These are phyloP conservation scores for Batillaria attramentaria DNA, from an alignment of 1,140 invertebrate genomes.

Conservation along the genomic window DNA sequence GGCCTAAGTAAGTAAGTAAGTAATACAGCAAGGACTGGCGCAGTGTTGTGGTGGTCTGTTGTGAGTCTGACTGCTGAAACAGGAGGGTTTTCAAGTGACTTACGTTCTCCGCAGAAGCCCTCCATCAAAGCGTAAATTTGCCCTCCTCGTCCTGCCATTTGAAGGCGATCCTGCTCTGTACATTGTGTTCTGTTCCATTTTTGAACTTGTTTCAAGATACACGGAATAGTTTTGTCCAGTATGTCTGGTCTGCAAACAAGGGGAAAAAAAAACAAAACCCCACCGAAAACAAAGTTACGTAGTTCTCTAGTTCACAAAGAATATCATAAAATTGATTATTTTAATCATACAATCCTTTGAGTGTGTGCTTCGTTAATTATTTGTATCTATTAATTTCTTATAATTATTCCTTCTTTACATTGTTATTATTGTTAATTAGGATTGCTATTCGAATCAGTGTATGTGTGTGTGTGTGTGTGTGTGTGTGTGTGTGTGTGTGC, in stretches of 20 bases:
- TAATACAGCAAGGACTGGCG: too few species aligned
- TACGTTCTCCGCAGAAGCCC: conserved; percentile 27
- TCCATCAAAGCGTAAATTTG: conserved; percentile 35
- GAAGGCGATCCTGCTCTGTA: conserved; percentile 6
- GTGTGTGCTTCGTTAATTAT: background rate
- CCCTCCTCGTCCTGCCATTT: conserved; percentile 14
- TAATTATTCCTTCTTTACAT: background rate
- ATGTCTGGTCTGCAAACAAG: background rate
- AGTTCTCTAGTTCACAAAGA: too few species aligned
- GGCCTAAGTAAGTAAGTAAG: too few species aligned
- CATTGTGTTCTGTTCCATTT: conserved; percentile 30
- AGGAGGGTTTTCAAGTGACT: too few species aligned
- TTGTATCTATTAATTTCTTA: background rate
- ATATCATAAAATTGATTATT: too few species aligned
- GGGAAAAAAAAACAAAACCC: background rate
- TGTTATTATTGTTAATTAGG: background rate
- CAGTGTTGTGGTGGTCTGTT: too few species aligned
- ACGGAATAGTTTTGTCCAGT: conserved; percentile 27
- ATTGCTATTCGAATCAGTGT: too few species aligned
- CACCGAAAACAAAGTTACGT: background rate
- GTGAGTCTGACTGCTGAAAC: too few species aligned
- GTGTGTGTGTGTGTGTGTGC: background rate
- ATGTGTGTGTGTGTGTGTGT: background rate
- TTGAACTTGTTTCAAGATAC: conserved; percentile 31
- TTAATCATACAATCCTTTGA: too few species aligned